Evolutionary conservation across 2,888 invertebrate species (phyloP), one percentile per base, ranked within the genome.

Genomic region (Empis stercorea): DNA sequence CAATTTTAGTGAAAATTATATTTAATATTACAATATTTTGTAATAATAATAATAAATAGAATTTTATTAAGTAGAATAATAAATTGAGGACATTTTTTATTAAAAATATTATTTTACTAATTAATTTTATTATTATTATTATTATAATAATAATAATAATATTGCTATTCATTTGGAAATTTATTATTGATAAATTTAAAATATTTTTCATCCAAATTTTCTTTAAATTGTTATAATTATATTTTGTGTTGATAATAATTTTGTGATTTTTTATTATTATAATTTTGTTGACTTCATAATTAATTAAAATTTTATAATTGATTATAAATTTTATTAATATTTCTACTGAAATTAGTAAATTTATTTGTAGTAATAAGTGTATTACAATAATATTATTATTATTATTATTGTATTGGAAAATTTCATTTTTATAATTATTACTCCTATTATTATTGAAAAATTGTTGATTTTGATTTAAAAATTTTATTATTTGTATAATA

Each of bases 381-480:
- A 20, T 20, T 20, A 20, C 5, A 27, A 27, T 27, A 27, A 27
- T 20, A 32, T 39, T 46, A 13, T 45, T 46, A 14, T 45, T 55
- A 47, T 49, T 48, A 39, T 30, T 47, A 17, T 51, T 48, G 45
- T 17, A 38, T 10, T 45, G 44, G 45, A 45, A 36, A 45, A 45
- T 48, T 48, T 48, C 23, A 44, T 38, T 45, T 49, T 30, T 10
- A n/a, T n/a, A n/a, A n/a, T n/a, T n/a, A n/a, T n/a, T n/a, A n/a
- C n/a, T n/a, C n/a, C n/a, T n/a, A n/a, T n/a, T n/a, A n/a, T n/a
- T n/a, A 43, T 51, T 51, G 56, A 56, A 57, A 54, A 50, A 40
- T 41, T 46, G 38, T 44, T 51, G 45, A 13, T 45, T 17, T 32
- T 46, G 15, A 14, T 41, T n/a, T 30, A 40, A 27, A 7, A 7